These are phyloP conservation scores for Schizopygopsis malacanthus DNA, from an alignment of 2,797 vertebrate species.

Conservation along the genomic window DNA sequence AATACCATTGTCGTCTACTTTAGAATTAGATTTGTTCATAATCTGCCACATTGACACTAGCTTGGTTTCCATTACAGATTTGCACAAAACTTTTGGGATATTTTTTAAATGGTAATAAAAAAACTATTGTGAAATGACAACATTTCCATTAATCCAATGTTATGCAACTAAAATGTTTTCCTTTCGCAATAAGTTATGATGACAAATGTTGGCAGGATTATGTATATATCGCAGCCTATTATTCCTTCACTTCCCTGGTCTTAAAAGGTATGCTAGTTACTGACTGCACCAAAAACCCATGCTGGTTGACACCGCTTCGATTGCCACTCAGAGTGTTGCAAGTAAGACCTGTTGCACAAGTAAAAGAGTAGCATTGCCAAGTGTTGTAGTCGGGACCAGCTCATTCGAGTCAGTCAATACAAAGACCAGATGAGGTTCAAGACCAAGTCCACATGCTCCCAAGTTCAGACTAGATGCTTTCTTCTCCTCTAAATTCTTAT, in stretches of 20 bases:
- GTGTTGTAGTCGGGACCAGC: neutral
- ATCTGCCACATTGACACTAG: neutral
- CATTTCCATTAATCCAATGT: neutral
- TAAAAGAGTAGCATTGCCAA: neutral
- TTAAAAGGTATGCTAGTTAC: neutral
- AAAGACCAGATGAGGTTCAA: neutral
- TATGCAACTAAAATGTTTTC: neutral
- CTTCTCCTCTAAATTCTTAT: no score
- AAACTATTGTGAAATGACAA: neutral
- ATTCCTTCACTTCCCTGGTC: neutral
- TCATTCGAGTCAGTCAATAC: neutral
- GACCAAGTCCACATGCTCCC: neutral
- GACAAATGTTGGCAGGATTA: neutral
- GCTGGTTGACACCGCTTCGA: neutral
- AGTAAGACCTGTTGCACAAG: neutral
- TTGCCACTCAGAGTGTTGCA: neutral
- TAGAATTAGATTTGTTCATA: neutral
- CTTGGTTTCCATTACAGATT: neutral
- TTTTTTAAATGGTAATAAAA: neutral
- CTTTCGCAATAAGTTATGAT: neutral
- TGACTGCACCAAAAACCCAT: neutral
- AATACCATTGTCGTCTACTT: neutral
- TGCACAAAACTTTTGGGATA: neutral
- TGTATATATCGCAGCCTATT: neutral
- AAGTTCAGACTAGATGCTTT: neutral